Percentiles rank a stretch among this genome's conserved stretches.
Conservation (phyloP, 2,113 vertebrate genomes). For the Uria aalge region DNA sequence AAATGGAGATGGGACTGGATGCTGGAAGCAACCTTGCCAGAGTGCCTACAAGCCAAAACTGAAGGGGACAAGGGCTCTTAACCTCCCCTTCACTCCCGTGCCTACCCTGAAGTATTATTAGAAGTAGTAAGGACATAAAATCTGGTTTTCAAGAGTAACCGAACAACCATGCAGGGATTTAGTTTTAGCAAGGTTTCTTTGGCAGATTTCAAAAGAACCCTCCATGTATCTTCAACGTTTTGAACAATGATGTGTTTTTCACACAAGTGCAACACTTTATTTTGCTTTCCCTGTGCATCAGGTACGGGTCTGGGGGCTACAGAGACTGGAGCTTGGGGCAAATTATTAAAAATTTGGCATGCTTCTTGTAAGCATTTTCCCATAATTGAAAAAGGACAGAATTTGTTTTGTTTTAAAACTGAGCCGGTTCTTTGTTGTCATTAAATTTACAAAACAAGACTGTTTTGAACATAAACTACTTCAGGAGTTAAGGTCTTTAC, state of each 20-base stretch:
- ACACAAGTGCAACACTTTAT: neutral
- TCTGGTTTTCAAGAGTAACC: neutral
- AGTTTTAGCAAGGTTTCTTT: neutral
- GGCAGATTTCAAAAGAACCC: neutral
- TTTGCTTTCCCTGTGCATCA: neutral
- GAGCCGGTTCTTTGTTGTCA: neutral
- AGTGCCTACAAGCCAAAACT: neutral
- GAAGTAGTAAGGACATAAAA: neutral
- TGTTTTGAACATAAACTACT: neutral
- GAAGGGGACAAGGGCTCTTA: neutral
- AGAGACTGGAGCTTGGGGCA: neutral
- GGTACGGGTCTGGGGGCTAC: no score
- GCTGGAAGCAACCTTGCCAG: neutral
- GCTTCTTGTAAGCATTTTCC: neutral
- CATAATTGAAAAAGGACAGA: neutral
- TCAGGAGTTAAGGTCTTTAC: neutral
- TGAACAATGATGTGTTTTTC: neutral
- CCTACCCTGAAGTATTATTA: no score
- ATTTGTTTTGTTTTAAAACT: neutral
- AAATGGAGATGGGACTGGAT: neutral
- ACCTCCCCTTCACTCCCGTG: accelerated
- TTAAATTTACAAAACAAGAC: neutral
- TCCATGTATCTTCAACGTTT: neutral
- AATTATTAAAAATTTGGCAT: neutral
- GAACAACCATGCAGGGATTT: neutral